phyloP scores from a whole-genome alignment of 2,113 vertebrate genomes.

The Stigmatopora nigra region DNA sequence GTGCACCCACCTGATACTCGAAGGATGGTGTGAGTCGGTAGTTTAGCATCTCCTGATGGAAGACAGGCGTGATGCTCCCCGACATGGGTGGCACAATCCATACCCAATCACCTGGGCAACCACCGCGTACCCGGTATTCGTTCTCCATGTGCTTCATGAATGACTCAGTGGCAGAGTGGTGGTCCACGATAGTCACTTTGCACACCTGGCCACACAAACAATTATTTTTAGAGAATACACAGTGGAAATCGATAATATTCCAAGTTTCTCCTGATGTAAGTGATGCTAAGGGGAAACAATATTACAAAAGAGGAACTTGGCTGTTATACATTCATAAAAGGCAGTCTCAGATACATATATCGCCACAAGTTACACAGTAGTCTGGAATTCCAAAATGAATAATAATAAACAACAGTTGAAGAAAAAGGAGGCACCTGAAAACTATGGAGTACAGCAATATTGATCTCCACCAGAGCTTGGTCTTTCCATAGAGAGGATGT shows the following conservation, averaged over 20 bases:
- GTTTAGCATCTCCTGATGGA: constrained; percentile 99
- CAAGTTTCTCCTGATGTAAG: neutral
- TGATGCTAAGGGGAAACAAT: too few relatives aligned
- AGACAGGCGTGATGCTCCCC: constrained; percentile 92
- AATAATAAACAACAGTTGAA: too few relatives aligned
- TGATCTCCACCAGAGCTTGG: constrained; percentile 93
- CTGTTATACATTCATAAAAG: too few relatives aligned
- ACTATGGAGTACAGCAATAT: constrained; percentile 93
- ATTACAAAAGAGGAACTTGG: too few relatives aligned
- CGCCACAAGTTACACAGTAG: neutral
- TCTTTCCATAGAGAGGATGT: constrained; percentile 96
- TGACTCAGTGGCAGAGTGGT: constrained; percentile 95
- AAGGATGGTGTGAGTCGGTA: constrained; percentile 93
- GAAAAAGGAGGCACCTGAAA: constrained; percentile 77
- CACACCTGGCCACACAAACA: constrained; percentile 66
- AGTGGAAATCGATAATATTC: neutral
- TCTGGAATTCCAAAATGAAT: neutral
- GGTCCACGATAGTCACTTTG: constrained; percentile 98
- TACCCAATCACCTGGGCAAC: constrained; percentile 95
- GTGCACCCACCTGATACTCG: constrained; percentile 85
- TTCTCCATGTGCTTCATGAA: constrained; percentile 99
- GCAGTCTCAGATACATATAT: too few relatives aligned
- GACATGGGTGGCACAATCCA: constrained; percentile 99
- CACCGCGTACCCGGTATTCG: constrained; percentile 85
- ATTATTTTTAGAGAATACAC: neutral